Percentiles rank a stretch among this genome's conserved stretches.
Conservation (phyloP, 2,888 invertebrate genomes). For the Caenorhabditis imperialis region DNA sequence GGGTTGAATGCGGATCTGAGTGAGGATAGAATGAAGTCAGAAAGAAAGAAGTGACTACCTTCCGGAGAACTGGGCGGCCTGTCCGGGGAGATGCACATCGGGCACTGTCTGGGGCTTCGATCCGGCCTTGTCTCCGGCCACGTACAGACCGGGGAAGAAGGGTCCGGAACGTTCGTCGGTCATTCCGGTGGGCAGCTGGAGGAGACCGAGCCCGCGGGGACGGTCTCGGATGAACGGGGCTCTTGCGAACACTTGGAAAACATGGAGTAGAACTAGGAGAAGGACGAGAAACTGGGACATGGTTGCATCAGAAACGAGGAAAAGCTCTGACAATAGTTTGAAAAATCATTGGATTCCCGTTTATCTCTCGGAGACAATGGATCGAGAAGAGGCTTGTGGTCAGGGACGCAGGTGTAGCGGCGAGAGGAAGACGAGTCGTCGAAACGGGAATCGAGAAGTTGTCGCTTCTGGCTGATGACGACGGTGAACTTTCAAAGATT, state of each 20-base stretch:
- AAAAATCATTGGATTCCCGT: constrained; percentile 51
- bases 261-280: constrained; percentile 16
- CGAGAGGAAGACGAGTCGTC: constrained; percentile 24
- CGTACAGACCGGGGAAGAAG: constrained; percentile 71
- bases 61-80: constrained; percentile 66
- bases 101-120: constrained; percentile 69
- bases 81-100: constrained; percentile 69
- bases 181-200: constrained; percentile 73
- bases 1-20: constrained; percentile 72
- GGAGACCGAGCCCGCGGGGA: constrained; percentile 69
- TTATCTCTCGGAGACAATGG: constrained; percentile 41
- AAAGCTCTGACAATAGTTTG: constrained; percentile 47
- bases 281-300: constrained; percentile 40
- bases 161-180: constrained; percentile 73
- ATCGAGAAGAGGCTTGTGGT: constrained; percentile 13
- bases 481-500: constrained; percentile 48
- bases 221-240: constrained; percentile 70
- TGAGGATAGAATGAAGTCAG: background rate
- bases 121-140: constrained; percentile 73
- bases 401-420: constrained; percentile 18
- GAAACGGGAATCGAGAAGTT: constrained; percentile 1
- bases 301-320: constrained; percentile 48
- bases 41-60: constrained; percentile 42
- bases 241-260: constrained; percentile 28
- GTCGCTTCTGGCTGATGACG: constrained; percentile 27